Conservation (phyloP, 1,140 invertebrate species). For the Diuraphis noxia region DNA sequence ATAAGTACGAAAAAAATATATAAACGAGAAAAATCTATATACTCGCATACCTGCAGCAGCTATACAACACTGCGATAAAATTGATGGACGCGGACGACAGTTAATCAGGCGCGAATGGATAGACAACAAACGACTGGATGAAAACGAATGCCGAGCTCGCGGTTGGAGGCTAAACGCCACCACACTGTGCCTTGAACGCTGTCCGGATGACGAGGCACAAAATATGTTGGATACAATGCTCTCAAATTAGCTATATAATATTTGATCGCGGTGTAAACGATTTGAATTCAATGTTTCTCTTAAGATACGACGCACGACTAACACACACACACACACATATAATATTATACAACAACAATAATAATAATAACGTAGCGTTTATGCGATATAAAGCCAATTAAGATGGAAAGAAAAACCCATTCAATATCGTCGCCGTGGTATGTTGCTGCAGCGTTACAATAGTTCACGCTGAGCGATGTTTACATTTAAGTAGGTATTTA, state of each 20-base stretch:
- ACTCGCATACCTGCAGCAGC: background rate
- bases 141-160: background rate
- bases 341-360: background rate
- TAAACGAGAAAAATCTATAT: background rate
- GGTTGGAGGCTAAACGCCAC: conserved; percentile 41
- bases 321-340: background rate
- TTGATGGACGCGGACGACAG: conserved; percentile 36
- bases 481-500: no score
- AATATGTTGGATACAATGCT: conserved; percentile 19
- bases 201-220: conserved; percentile 19
- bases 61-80: background rate
- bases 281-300: conserved; percentile 37
- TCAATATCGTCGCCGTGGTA: background rate
- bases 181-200: background rate
- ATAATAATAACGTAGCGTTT: conserved; percentile 1
- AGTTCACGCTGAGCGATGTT: background rate
- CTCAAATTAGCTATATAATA: conserved; percentile 32
- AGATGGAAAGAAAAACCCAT: background rate
- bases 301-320: conserved; percentile 24
- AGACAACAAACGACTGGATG: conserved; percentile 16
- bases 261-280: conserved; percentile 24
- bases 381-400: conserved; percentile 14
- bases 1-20: background rate
- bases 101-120: conserved; percentile 32
- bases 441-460: background rate